Base-by-base conservation (phyloP, 2,888 invertebrate species). In the Cheilosia grossa region DNA sequence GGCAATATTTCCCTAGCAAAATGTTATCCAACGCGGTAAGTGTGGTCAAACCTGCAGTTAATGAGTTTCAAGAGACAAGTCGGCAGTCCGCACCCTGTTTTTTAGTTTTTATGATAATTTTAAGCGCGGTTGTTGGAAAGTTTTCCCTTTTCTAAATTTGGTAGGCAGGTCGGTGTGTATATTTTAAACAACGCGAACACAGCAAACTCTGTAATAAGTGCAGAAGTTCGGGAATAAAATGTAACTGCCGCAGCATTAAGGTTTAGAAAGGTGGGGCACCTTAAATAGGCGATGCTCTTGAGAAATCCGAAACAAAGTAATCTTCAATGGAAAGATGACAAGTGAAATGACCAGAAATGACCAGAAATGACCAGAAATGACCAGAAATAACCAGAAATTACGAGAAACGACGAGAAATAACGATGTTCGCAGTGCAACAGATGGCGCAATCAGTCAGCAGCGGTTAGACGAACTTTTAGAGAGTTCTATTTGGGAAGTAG, bases 11-110 rank as follows among this genome's bases (percentile, higher is more conserved):
- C 17, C 37, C 33, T 19, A 13, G 51, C 73, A 74, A 61, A 67
- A 74, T 80, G 66, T 66, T 73, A 54, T 74, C 2, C 44, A 66
- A 67, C 74, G 80, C 74, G 80, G 67, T 74, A 67, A 74, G 54
- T 67, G 74, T 66, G 80, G 80, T 80, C 80, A 80, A 80, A 74
- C 74, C 80, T 80, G 80, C 61, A 80, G 74, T 67, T 80, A 80
- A 80, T 74, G 74, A 74, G 15, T 10, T 74, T 44, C 61, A 54
- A 59, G 51, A 74, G 73, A 80, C 53, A 49, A 74, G 59, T n/a
- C 47, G 51, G 27, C 21, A 21, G 27, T 27, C 19, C 9, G 13
- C 15, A 13, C 40, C 49, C 40, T 47, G 49, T 59, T 70, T 58
- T 58, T 9, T 72, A 51, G 63, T 79, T 79, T 72, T 64, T 66